These are phyloP conservation scores for Aquatica leii DNA, from an alignment of 2,888 invertebrate genomes.

Conservation along the genomic window DNA sequence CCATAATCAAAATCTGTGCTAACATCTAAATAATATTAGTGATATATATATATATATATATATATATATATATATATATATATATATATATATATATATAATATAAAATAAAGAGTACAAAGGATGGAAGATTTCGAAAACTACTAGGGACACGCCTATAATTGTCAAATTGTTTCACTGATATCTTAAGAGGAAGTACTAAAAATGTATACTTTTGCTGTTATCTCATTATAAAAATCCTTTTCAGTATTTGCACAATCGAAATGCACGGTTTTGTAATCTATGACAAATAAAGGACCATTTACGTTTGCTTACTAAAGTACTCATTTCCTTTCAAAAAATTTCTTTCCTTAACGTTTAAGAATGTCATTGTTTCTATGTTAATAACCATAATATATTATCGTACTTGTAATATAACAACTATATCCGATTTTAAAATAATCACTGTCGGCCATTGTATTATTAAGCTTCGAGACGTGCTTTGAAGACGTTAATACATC, in stretches of 20 bases:
- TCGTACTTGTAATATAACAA: slow-evolving; percentile 20
- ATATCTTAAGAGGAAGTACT: too few relatives aligned
- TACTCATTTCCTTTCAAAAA: slow-evolving; percentile 40
- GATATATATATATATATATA: too few relatives aligned
- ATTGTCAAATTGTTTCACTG: too few relatives aligned
- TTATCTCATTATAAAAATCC: too few relatives aligned
- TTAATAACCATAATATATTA: slow-evolving; percentile 39
- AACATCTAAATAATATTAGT: too few relatives aligned
- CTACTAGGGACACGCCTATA: background rate
- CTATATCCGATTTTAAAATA: slow-evolving; percentile 38
- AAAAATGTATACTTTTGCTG: too few relatives aligned
- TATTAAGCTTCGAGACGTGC: slow-evolving; percentile 34
- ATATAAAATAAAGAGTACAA: too few relatives aligned
- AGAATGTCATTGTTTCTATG: slow-evolving; percentile 45
- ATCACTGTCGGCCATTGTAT: slow-evolving; percentile 29
- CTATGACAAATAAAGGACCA: slow-evolving; percentile 16
- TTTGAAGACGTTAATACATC: slow-evolving; percentile 27
- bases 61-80: too few relatives aligned
- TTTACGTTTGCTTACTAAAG: slow-evolving; percentile 40
- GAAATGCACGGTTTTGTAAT: slow-evolving; percentile 3
- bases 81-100: too few relatives aligned
- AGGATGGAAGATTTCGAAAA: too few relatives aligned
- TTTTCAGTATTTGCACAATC: too few relatives aligned
- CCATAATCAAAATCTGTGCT: too few relatives aligned
- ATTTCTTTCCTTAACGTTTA: slow-evolving; percentile 37